Evolutionary conservation across 1,140 invertebrate genomes (phyloP).

Genomic region (Panulirus ornatus): DNA sequence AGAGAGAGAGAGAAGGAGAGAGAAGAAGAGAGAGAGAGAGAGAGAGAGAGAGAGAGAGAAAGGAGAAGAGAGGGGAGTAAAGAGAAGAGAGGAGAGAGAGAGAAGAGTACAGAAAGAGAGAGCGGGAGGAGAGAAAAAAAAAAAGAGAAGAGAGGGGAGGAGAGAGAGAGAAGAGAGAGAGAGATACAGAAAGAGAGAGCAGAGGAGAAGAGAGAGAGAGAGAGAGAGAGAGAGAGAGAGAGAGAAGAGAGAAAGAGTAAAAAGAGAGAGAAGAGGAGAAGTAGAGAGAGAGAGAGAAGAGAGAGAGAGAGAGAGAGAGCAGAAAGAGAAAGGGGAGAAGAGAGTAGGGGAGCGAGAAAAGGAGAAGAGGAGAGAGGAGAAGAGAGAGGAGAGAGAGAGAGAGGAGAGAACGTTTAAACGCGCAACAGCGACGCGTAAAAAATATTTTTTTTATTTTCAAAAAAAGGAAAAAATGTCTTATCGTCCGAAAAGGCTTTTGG

Average conservation of each 20-base stretch:
- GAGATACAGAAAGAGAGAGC: not conserved
- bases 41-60: constrained; percentile 23
- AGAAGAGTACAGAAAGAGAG: too few species aligned
- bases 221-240: not conserved
- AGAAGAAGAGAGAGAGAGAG: not conserved
- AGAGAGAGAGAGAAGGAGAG: not conserved
- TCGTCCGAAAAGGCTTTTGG: too few species aligned
- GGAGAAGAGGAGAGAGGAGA: not conserved
- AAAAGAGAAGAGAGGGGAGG: not conserved
- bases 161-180: not conserved
- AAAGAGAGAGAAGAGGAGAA: not conserved
- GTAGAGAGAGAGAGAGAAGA: not conserved
- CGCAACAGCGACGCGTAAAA: not conserved
- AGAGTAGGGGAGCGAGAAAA: not conserved
- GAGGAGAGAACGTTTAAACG: not conserved
- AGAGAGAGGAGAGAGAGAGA: not conserved
- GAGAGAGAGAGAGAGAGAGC: not conserved
- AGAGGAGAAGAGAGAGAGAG: not conserved
- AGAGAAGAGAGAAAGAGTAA: not conserved
- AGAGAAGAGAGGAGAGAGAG: too few species aligned
- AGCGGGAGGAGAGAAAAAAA: not conserved
- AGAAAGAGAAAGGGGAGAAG: not conserved
- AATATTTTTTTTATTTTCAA: not conserved
- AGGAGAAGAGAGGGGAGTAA: not conserved
- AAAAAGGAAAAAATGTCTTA: not conserved